Percentiles rank a stretch among this genome's conserved stretches.
phyloP scores from a whole-genome alignment of 2,113 vertebrate genomes.

The Xyliphius kryptos region DNA sequence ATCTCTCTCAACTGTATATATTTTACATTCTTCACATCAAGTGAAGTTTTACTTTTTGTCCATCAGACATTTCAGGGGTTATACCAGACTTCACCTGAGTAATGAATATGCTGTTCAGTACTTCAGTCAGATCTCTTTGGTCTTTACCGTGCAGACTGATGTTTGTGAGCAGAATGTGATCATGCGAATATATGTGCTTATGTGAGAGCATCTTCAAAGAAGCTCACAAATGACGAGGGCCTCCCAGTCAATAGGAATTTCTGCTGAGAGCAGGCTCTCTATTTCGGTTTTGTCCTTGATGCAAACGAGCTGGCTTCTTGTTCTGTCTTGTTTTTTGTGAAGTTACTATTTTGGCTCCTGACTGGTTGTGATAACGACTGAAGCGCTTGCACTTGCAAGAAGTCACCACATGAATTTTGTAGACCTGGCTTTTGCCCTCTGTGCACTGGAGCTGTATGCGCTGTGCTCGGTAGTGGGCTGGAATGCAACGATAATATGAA shows the following conservation, averaged over 20 bases:
- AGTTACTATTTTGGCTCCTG: constrained; percentile 75
- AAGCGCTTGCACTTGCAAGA: constrained; percentile 95
- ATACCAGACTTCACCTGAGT: background rate
- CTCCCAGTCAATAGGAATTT: constrained; percentile 77
- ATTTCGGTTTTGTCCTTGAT: constrained; percentile 63
- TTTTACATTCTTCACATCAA: constrained; percentile 29
- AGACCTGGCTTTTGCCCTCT: constrained; percentile 69
- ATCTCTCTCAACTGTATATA: constrained; percentile 24
- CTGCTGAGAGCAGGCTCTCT: constrained; percentile 69
- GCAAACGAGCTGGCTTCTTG: constrained; percentile 68
- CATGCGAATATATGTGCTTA: background rate
- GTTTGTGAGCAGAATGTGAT: constrained; percentile 18
- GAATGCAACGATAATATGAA: constrained; percentile 84
- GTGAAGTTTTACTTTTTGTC: constrained; percentile 30
- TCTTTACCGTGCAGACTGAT: constrained; percentile 32
- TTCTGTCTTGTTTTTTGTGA: constrained; percentile 63
- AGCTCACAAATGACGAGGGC: constrained; percentile 18
- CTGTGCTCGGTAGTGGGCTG: constrained; percentile 77
- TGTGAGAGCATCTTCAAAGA: constrained; percentile 38
- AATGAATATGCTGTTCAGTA: constrained; percentile 7
- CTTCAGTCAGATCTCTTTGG: constrained; percentile 45
- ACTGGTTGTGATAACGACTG: constrained; percentile 90
- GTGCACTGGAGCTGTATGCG: constrained; percentile 81
- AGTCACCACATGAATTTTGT: constrained; percentile 84
- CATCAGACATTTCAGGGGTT: constrained; percentile 21